phyloP scores from a whole-genome alignment of 2,797 vertebrate genomes.

The Pantherophis vulpinus region DNA sequence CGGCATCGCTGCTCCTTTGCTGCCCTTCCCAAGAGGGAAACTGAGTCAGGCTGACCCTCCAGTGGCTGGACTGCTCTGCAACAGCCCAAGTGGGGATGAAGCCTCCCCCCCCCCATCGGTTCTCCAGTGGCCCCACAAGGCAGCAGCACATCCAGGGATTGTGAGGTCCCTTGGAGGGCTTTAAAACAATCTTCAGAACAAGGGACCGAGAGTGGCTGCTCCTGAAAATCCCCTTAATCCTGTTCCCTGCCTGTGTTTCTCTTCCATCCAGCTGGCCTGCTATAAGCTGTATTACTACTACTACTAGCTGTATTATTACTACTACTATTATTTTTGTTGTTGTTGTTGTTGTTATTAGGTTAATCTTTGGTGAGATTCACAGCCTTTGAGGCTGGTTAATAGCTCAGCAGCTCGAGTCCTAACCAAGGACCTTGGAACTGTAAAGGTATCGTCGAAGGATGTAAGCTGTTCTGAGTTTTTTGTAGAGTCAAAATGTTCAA shows the following conservation, averaged over 20 bases:
- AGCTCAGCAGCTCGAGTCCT: no score
- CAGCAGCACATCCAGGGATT: neutral
- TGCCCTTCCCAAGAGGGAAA: neutral
- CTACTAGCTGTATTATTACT: no score
- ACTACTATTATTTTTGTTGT: no score
- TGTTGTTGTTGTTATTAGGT: no score
- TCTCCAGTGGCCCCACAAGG: neutral
- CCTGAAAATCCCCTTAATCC: neutral
- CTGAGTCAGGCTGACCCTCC: neutral
- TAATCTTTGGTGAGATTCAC: no score
- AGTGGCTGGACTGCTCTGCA: neutral
- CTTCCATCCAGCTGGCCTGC: neutral
- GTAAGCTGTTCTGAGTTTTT: no score
- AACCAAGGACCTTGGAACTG: no score
- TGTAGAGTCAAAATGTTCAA: no score
- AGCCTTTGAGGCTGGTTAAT: no score
- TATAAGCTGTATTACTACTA: neutral
- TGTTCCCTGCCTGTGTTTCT: neutral
- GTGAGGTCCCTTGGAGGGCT: neutral
- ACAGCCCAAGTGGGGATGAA: fast-evolving
- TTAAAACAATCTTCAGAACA: neutral
- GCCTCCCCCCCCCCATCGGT: no score
- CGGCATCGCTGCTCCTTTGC: neutral
- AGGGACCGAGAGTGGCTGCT: neutral
- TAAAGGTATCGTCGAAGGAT: no score